Base-by-base conservation (phyloP, 2,888 invertebrate genomes). In the Holacanthella duospinosa region DNA sequence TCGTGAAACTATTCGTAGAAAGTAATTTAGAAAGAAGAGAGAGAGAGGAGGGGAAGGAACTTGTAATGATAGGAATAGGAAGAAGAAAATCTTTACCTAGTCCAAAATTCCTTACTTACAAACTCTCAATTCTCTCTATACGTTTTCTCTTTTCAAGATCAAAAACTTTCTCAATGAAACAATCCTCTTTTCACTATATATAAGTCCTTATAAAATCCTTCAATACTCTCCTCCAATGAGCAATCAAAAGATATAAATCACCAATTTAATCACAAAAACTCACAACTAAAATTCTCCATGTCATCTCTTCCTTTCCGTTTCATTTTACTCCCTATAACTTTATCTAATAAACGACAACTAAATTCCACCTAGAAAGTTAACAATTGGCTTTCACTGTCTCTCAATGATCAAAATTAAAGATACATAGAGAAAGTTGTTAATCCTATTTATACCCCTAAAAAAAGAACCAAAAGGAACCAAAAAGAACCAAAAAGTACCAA, bases 211-310 rank as follows among this genome's bases (percentile, higher is more conserved):
- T 53, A 53, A 12, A 53, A n/a, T 6, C 53, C 53, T n/a, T 53
- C 9, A 6, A 6, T 24, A 56, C 21, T 28, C 16, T 36, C 36
- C n/a, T 36, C 28, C 21, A 56, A 56, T 27, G 56, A 56, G 29
- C 56, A 70, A 70, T 70, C 70, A 70, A 63, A 66, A 64, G 67
- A 68, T 68, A 70, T 70, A 70, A 70, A 70, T 70, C 70, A 70
- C 67, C 68, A 67, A 70, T 70, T 70, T 70, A 70, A 70, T 70
- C 70, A 68, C 68, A 68, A 67, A 68, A 67, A 68, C 67, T 48
- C n/a, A 48, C 48, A 48, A 48, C 48, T 21, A 64, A 63, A 69
- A 68, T 68, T 66, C 66, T 61, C 66, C 67, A 65, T 69, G 69
- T 68, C 68, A 69, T 69, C 63, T 63, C 57, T 65, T 64, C 66